phyloP scores from a whole-genome alignment of 2,113 vertebrate species.

The Ptychochromis oligacanthus region DNA sequence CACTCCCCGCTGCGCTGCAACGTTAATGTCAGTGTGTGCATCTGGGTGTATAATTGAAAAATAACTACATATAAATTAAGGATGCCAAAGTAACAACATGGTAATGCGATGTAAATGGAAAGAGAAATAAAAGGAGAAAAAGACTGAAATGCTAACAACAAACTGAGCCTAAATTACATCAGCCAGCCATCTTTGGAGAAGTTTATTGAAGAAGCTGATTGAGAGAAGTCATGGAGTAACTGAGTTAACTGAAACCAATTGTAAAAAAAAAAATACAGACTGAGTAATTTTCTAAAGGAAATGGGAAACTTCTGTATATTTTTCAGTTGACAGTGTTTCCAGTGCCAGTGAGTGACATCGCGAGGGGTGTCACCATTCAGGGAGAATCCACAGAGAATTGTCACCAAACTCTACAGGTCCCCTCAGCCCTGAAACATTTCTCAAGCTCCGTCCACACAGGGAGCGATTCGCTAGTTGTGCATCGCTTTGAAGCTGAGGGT shows the following conservation, averaged over 20 bases:
- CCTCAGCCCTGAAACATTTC: background rate
- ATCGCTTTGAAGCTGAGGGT: too few species aligned
- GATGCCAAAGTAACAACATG: conserved; percentile 18
- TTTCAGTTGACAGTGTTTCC: background rate
- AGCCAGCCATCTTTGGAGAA: background rate
- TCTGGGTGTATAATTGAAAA: conserved; percentile 68
- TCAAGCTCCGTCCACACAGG: too few species aligned
- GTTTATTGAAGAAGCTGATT: background rate
- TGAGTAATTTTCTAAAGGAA: background rate
- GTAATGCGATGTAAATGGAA: conserved; percentile 28
- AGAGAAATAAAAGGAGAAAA: background rate
- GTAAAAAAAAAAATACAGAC: background rate
- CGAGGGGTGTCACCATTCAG: background rate
- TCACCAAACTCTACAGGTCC: background rate
- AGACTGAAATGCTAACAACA: background rate
- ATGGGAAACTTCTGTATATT: background rate
- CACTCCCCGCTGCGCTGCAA: conserved; percentile 46
- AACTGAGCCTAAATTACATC: background rate
- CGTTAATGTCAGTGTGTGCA: conserved; percentile 55
- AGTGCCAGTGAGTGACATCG: background rate
- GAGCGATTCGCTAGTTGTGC: too few species aligned
- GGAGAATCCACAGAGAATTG: background rate
- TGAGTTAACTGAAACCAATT: background rate
- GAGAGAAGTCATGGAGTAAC: background rate
- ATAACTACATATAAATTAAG: conserved; percentile 51